Evolutionary conservation across 2,888 invertebrate genomes (phyloP).

Genomic region (Apotomis turbidana): DNA sequence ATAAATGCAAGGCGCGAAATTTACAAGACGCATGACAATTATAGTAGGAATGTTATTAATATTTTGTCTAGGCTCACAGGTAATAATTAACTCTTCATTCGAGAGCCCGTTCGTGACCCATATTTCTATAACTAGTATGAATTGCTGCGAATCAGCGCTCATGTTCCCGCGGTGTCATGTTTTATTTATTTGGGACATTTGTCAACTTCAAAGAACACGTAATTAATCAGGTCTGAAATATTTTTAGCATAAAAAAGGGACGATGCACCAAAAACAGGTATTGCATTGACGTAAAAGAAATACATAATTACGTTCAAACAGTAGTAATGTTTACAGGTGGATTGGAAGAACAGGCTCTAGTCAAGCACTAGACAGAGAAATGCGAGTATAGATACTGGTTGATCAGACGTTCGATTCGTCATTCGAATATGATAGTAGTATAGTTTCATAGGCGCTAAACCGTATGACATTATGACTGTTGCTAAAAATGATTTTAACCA

Average conservation of each 20-base stretch:
- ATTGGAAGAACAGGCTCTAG: too few relatives aligned
- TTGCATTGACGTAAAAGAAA: too few relatives aligned
- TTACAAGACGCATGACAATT: background rate
- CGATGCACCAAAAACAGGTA: too few relatives aligned
- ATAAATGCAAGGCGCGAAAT: background rate
- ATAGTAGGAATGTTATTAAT: too few relatives aligned
- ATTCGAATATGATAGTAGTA: slow-evolving; percentile 11
- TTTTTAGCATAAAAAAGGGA: background rate
- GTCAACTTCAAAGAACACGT: slow-evolving; percentile 18
- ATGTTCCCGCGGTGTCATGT: slow-evolving; percentile 23
- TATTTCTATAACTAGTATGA: slow-evolving; percentile 52
- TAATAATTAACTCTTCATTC: slow-evolving; percentile 25
- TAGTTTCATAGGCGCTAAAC: slow-evolving; percentile 18
- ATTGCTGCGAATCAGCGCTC: slow-evolving; percentile 58
- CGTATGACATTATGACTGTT: slow-evolving; percentile 17
- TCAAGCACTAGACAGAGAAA: too few relatives aligned
- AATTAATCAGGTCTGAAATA: background rate
- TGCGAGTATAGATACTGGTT: too few relatives aligned
- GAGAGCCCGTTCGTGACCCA: slow-evolving; percentile 58
- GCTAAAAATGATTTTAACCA: background rate
- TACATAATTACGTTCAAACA: too few relatives aligned
- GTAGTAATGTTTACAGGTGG: too few relatives aligned
- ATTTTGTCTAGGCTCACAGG: background rate
- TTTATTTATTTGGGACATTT: slow-evolving; percentile 34
- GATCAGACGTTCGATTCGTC: too few relatives aligned